phyloP scores from a whole-genome alignment of 2,888 invertebrate species.

The Protonemura montana region DNA sequence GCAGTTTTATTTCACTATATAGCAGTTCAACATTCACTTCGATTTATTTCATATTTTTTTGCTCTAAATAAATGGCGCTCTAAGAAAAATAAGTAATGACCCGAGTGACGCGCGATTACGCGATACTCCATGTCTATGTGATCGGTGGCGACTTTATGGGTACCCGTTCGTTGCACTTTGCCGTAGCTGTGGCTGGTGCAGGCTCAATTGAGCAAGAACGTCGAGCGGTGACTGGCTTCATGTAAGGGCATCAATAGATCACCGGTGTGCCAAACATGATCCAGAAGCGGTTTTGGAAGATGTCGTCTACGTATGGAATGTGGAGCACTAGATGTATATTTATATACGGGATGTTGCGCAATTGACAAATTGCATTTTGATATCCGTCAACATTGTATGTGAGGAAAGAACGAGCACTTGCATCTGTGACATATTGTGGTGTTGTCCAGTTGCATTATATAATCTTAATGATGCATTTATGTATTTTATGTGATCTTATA shows the following conservation, averaged over 20 bases:
- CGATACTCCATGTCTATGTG: background rate
- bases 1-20: constrained; percentile 24
- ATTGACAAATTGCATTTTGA: background rate
- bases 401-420: background rate
- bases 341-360: background rate
- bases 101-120: background rate
- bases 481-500: no score
- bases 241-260: background rate
- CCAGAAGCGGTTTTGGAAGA: background rate
- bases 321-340: background rate
- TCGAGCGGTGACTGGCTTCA: background rate
- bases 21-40: constrained; percentile 20
- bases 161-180: background rate
- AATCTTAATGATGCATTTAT: no score
- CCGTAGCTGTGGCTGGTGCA: background rate
- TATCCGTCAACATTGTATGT: background rate
- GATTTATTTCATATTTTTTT: constrained; percentile 16
- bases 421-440: no score
- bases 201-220: background rate
- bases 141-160: background rate
- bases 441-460: no score
- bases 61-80: background rate
- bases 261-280: background rate
- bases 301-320: background rate
- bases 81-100: constrained; percentile 1